phyloP scores from a whole-genome alignment of 2,888 invertebrate species.

The Amphimallon solstitiale region DNA sequence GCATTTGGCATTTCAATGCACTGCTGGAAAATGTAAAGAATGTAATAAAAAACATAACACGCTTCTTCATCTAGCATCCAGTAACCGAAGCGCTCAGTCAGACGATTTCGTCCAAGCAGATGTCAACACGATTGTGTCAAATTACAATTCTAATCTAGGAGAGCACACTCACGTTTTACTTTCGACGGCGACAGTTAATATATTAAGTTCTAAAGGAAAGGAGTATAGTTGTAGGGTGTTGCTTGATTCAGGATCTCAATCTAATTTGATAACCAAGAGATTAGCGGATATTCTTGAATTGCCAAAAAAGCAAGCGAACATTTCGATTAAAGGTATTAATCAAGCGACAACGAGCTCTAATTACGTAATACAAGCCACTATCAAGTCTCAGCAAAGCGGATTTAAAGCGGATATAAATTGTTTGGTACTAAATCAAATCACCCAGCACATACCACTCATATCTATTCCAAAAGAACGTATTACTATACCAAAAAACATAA shows the following conservation, averaged over 20 bases:
- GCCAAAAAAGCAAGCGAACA: background rate
- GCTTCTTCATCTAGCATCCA: too few species aligned
- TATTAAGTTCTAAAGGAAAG: too few species aligned
- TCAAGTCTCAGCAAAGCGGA: background rate
- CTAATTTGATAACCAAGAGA: background rate
- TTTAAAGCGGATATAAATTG: background rate
- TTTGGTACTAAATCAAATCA: background rate
- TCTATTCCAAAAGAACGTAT: background rate
- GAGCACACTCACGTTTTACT: too few species aligned
- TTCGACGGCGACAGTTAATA: too few species aligned
- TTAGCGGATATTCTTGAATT: background rate
- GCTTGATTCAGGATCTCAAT: background rate
- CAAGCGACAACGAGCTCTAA: background rate
- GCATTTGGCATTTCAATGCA: too few species aligned
- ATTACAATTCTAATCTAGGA: too few species aligned
- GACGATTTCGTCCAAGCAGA: too few species aligned
- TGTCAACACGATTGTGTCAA: too few species aligned
- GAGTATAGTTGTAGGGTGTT: background rate
- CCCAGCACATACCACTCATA: background rate
- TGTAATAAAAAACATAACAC: too few species aligned
- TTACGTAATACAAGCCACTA: background rate
- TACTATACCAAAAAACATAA: background rate
- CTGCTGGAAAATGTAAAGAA: too few species aligned
- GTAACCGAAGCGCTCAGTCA: too few species aligned
- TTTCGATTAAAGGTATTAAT: background rate